Base-by-base conservation (phyloP, 2,113 vertebrate species). In the Petroica traversi region DNA sequence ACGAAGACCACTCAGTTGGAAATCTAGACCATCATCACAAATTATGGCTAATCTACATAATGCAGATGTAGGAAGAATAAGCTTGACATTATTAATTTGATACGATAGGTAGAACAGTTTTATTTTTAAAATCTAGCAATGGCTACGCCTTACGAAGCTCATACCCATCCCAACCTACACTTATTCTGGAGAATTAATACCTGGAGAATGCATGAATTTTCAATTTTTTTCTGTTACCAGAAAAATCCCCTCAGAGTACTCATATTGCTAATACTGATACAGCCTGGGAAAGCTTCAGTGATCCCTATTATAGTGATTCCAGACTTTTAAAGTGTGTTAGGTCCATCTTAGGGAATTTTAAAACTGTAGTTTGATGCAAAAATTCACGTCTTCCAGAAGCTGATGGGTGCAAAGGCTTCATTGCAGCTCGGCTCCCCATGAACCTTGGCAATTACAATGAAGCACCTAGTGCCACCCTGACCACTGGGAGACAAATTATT, bases 191-290 rank as follows among this genome's bases (percentile, higher is more conserved):
- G 14, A 87, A 23, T 19, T 55, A 62, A 59, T 75, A n/a, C 8
- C 17, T n/a, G n/a, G n/a, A n/a, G n/a, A n/a, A 16, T 25, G 24
- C 0, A 0, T 12, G 8, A 36, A 57, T 68, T 90, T 79, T 49
- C 54, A 83, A 25, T 20, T 64, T 46, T 82, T 74, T 57, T 74
- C 24, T 31, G 9, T 75, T 45, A 25, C 34, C 26, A 45, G 25
- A 84, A 48, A 73, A 76, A 46, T 62, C 8, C 8, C 14, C 36
- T 61, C 2, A 1, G 19, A 40, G 5, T 85, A 17, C 12, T 73
- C 41, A 33, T 25, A 36, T 24, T 76, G 17, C 17, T 76, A 43
- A 78, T 24, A 40, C 3, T 40, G 51, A 51, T 17, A 57, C 33
- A 81, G 24, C 24, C 43, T 63, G 26, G 29, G 62, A 55, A 67